Evolutionary conservation across 2,113 vertebrate genomes (phyloP), one percentile per base, ranked within the genome.

Genomic region (cattle (Bos taurus)): DNA sequence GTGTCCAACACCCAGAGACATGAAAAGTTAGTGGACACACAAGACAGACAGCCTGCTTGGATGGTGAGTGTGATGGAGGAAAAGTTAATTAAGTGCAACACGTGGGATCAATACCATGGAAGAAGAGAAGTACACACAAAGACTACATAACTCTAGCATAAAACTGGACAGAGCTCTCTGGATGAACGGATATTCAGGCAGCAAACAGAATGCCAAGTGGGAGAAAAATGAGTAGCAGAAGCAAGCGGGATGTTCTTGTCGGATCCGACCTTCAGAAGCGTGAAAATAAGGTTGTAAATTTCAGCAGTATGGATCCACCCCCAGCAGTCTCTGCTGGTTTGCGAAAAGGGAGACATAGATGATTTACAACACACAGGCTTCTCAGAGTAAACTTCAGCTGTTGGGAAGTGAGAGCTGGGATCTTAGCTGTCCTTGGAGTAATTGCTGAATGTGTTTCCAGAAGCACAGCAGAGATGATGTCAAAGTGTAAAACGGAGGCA

Each of bases 91-190:
- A 19, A 54, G 11, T 21, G 36, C 6, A 25, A 10, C 11, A 6
- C 10, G 0, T 1, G 14, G 33, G 71, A 16, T 7, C 16, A 2
- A 0, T 1, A 48, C 40, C 15, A 5, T 0, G 26, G 48, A 11
- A 9, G 19, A 36, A 21, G 43, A 43, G 21, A 56, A 11, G 3
- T 7, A 12, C 5, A 7, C 26, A 15, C 0, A 21, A 14, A n/a
- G 19, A 17, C 3, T 33, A 3, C 3, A 1, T 12, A 48, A 25
- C 23, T 7, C 48, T 13, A 5, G 6, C 8, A 4, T 5, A 2
- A 9, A 28, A 11, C 43, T 25, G 5, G 23, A 5, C 40, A 57
- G 30, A 78, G 13, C 36, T 46, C 57, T 62, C 48, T 48, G 28
- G 12, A 17, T 8, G 28, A n/a, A 59, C 5, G 1, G 30, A 7